phyloP scores from a whole-genome alignment of 1,140 invertebrate species.

The Nasonia vitripennis region DNA sequence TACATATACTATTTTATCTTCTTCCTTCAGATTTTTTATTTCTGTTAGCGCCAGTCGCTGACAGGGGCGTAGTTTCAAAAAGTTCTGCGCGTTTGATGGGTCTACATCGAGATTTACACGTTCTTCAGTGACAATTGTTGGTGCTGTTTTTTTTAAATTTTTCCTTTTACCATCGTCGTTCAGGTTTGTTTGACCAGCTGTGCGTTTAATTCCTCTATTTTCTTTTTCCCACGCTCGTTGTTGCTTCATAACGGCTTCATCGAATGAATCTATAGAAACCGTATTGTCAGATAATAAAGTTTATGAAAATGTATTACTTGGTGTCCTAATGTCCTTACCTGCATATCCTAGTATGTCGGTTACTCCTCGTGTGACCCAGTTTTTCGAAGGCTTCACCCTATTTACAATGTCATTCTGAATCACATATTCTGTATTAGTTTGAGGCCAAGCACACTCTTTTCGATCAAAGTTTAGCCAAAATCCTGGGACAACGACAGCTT shows the following conservation, averaged over 20 bases:
- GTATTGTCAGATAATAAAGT: not conserved
- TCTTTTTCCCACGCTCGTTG: not conserved
- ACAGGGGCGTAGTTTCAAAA: not conserved
- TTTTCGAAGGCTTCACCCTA: not conserved
- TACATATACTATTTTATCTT: not conserved
- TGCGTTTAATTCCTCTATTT: too few relatives aligned
- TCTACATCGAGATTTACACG: too few relatives aligned
- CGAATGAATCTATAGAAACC: not conserved
- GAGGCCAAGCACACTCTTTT: not conserved
- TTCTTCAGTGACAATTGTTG: too few relatives aligned
- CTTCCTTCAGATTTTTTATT: not conserved
- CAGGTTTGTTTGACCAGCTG: too few relatives aligned
- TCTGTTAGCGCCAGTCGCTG: too few relatives aligned
- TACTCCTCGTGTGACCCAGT: not conserved
- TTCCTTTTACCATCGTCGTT: too few relatives aligned
- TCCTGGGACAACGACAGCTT: too few relatives aligned
- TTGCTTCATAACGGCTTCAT: not conserved
- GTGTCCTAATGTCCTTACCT: not conserved
- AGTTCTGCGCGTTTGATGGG: not conserved
- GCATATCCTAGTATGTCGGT: not conserved
- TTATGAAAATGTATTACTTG: not conserved
- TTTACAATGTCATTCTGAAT: not conserved
- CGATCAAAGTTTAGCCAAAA: not conserved
- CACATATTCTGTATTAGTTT: not conserved
- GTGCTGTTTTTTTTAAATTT: too few relatives aligned